Conservation (phyloP, 2,888 invertebrate species). For the Dolichopus griseipennis region DNA sequence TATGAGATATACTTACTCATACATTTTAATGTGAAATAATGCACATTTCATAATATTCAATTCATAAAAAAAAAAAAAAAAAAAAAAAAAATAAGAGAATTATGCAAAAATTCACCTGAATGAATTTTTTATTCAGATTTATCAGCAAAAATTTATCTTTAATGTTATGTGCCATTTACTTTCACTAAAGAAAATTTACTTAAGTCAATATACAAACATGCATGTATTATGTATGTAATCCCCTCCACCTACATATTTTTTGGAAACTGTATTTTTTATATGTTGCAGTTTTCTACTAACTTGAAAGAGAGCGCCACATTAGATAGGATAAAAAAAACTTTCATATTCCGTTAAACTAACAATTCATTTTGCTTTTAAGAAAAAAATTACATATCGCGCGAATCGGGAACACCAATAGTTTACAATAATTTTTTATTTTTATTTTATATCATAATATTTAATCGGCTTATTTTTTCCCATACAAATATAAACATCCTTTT, state of each 20-base stretch:
- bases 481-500: too few species aligned
- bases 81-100: not conserved
- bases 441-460: too few species aligned
- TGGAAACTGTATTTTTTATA: not conserved
- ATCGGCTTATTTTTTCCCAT: too few species aligned
- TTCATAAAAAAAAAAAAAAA: not conserved
- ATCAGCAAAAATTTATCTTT: not conserved
- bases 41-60: slow-evolving; percentile 2
- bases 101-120: not conserved
- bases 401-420: not conserved
- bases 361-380: not conserved
- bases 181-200: not conserved
- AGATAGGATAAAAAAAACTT: too few species aligned
- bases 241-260: not conserved
- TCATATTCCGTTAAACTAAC: not conserved
- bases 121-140: slow-evolving; percentile 6
- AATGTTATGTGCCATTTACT: not conserved
- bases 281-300: too few species aligned
- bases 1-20: too few species aligned
- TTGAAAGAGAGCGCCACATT: too few species aligned
- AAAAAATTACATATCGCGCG: not conserved
- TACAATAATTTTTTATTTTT: too few species aligned
- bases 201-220: not conserved
- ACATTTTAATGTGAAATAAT: not conserved
- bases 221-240: not conserved